Evolutionary conservation across 1,140 invertebrate species (phyloP).

Genomic region (Drosophila albomicans): DNA sequence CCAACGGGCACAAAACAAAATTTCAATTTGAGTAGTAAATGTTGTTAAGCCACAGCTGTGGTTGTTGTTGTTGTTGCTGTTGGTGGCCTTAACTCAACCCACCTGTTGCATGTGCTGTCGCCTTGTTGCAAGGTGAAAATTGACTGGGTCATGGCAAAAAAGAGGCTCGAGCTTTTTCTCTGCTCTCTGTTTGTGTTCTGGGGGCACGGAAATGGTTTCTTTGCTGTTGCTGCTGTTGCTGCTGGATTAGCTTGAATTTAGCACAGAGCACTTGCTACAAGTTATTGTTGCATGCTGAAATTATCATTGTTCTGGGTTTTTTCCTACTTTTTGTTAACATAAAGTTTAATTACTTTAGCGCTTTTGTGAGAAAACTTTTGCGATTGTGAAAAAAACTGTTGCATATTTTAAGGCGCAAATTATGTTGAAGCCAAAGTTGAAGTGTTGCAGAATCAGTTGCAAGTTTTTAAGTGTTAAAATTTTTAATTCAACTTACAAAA

Average conservation of each 20-base stretch:
- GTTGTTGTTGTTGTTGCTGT: slow-evolving; percentile 3
- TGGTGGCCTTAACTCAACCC: background rate
- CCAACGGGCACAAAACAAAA: background rate
- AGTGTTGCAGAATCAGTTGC: background rate
- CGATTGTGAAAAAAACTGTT: slow-evolving; percentile 9
- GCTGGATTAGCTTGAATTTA: background rate
- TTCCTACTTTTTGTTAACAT: background rate
- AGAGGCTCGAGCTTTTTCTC: background rate
- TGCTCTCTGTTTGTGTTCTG: background rate
- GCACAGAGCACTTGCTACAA: background rate
- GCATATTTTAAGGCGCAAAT: slow-evolving; percentile 15
- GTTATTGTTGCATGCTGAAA: background rate
- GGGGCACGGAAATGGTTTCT: background rate
- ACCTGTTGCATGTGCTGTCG: slow-evolving; percentile 8
- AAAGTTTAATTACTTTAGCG: slow-evolving; percentile 6
- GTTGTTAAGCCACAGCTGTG: background rate
- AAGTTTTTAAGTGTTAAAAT: background rate
- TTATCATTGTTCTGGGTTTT: background rate
- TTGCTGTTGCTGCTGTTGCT: background rate
- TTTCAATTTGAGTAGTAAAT: slow-evolving; percentile 12
- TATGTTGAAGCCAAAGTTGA: background rate
- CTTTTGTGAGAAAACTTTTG: background rate
- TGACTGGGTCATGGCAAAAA: background rate
- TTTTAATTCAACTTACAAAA: too few species aligned
- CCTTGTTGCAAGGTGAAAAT: slow-evolving; percentile 8